These are phyloP conservation scores for Pitta sordida DNA, from an alignment of 2,113 vertebrate species.

Conservation along the genomic window DNA sequence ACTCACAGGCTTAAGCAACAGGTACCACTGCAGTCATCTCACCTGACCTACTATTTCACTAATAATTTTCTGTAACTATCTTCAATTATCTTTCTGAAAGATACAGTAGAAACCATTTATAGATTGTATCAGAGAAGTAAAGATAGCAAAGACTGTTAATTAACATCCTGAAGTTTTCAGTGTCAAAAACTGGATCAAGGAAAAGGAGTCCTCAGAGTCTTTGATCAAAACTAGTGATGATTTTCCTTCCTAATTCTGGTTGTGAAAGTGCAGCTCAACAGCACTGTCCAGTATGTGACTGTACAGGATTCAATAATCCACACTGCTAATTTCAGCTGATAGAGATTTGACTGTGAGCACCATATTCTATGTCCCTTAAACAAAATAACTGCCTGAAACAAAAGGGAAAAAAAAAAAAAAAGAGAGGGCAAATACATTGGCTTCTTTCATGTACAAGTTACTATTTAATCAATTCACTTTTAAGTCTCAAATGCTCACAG, in stretches of 20 bases:
- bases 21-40: neutral
- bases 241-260: neutral
- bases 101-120: conserved; percentile 11
- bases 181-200: conserved; percentile 14
- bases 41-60: neutral
- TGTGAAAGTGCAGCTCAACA: neutral
- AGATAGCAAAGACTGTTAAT: conserved; percentile 24
- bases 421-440: neutral
- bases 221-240: neutral
- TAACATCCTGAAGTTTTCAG: neutral
- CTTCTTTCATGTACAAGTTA: neutral
- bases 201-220: conserved; percentile 6
- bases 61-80: neutral
- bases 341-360: neutral
- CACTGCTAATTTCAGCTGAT: neutral
- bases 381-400: neutral
- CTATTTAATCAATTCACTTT: neutral
- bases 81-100: conserved; percentile 4
- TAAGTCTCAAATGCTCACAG: neutral
- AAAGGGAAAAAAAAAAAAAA: neutral
- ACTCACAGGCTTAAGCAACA: neutral
- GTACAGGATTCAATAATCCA: neutral
- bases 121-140: conserved; percentile 27
- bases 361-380: neutral
- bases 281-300: too few species aligned